Base-by-base conservation (phyloP, 2,797 vertebrate genomes). In the Acipenser transmontanus region DNA sequence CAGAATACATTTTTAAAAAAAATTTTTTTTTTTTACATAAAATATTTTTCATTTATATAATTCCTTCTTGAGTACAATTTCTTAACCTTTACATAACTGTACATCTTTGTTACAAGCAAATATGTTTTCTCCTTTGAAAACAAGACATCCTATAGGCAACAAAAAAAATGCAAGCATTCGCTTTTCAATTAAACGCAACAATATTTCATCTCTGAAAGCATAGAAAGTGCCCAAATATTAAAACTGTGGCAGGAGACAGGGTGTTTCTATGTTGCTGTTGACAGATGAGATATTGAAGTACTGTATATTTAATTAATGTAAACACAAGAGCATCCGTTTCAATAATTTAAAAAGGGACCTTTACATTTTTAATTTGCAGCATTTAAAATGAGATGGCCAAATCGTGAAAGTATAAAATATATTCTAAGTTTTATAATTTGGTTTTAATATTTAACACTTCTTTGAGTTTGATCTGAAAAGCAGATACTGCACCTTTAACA, bases 101-200 rank as follows among this genome's bases (percentile, higher is more conserved):
- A 85, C 81, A 84, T 84, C 80, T 86, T 81, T 81, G 84, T 82
- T 85, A 84, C 83, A 83, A 86, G 83, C 77, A 73, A 78, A 63
- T 76, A 17, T 17, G 76, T 83, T 81, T 81, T 87, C n/a, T 85
- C 74, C 81, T 79, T 82, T 77, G 80, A 84, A 85, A 81, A 82
- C 75, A 78, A 76, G 7, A 71, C 66, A 2, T 62, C 64, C 69
- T 49, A 62, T 51, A 50, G 48, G 47, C 52, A 68, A 64, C 51
- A 56, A 48, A 67, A n/a, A 56, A 34, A 34, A 34, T 54, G 52
- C 52, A 51, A 51, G 49, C 57, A 64, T 59, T 17, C 49, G 8
- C 50, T 61, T 47, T 61, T 47, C 14, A 61, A 61, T 17, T 61
- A 61, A 61, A 61, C 47, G 17, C 60, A 61, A 34, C 14, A 34